Evolutionary conservation across 2,888 invertebrate species (phyloP).

Genomic region (Eristalis intricaria): DNA sequence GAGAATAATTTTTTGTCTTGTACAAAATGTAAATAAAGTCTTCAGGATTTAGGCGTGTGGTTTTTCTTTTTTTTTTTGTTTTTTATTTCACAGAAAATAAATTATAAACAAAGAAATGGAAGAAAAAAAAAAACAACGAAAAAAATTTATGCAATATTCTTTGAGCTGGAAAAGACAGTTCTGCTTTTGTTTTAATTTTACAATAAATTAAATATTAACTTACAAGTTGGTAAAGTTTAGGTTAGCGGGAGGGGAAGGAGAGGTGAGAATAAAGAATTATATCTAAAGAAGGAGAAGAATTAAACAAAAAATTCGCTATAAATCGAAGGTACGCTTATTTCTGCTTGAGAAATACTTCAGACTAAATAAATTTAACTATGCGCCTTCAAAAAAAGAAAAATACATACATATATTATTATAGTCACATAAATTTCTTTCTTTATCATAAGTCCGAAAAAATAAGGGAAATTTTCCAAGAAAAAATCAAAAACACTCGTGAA

Average conservation of each 20-base stretch:
- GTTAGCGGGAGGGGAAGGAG: neutral
- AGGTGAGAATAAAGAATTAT: neutral
- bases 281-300: constrained; percentile 13
- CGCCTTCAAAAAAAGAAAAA: constrained; percentile 5
- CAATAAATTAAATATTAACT: constrained; percentile 40
- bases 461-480: constrained; percentile 31
- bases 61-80: constrained; percentile 1
- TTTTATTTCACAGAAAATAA: neutral
- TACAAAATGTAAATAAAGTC: constrained; percentile 48
- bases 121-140: constrained; percentile 14
- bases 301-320: constrained; percentile 49
- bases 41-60: constrained; percentile 55
- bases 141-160: constrained; percentile 64
- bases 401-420: neutral
- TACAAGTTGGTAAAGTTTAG: constrained; percentile 3
- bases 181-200: neutral
- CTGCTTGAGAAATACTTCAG: constrained; percentile 41
- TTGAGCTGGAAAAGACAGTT: constrained; percentile 54
- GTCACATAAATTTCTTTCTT: constrained; percentile 19
- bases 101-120: neutral
- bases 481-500: neutral
- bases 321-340: constrained; percentile 35
- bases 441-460: constrained; percentile 31
- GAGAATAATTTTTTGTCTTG: constrained; percentile 45
- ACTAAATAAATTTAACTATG: constrained; percentile 58